phyloP scores from a whole-genome alignment of 2,797 vertebrate genomes.

The Prionace glauca region DNA sequence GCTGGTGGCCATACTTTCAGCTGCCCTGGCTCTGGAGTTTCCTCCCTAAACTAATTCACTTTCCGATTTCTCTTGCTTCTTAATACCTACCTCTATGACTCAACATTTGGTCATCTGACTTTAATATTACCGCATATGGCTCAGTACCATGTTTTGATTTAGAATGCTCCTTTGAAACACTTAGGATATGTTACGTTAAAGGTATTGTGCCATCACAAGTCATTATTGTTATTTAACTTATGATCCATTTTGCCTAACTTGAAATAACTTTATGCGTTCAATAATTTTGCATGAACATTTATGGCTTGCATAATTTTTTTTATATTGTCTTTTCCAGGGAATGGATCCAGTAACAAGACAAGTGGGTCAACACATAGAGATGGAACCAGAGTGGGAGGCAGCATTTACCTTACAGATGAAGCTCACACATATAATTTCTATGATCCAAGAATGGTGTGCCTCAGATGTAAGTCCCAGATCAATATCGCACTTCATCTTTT shows the following conservation, averaged over 20 bases:
- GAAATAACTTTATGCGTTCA: not conserved
- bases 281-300: not conserved
- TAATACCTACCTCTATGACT: not conserved
- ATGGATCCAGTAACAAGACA: slow-evolving; percentile 96
- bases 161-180: not conserved
- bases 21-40: not conserved
- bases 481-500: not conserved
- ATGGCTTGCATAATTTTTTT: not conserved
- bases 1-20: not conserved
- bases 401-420: slow-evolving; percentile 96
- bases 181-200: not conserved
- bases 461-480: slow-evolving; percentile 69
- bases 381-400: slow-evolving; percentile 98
- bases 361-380: slow-evolving; percentile 95
- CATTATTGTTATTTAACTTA: not conserved
- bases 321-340: slow-evolving; percentile 59
- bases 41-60: not conserved
- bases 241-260: not conserved
- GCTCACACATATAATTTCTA: slow-evolving; percentile 88
- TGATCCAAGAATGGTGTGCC: slow-evolving; percentile 95
- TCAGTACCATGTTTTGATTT: not conserved
- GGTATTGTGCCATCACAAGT: not conserved
- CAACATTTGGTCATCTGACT: not conserved
- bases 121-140: not conserved
- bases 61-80: not conserved